A percentile compares a stretch with the other conserved stretches of the same genome.
Conservation (phyloP, 2,797 vertebrate species). For the Melanotaenia pygmaea region DNA sequence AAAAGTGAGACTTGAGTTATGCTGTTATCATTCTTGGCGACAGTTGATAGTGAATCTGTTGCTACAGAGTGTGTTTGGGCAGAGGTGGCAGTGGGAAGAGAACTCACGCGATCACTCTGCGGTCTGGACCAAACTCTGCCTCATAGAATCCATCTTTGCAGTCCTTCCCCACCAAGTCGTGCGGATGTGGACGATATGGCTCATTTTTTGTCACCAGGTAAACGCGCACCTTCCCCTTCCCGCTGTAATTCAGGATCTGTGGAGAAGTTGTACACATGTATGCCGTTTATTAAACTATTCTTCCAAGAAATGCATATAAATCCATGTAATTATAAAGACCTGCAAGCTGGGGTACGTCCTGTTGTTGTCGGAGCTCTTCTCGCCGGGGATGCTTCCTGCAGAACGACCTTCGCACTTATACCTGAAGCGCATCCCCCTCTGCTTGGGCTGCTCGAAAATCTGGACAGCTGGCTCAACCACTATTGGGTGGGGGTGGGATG, state of each 20-base stretch:
- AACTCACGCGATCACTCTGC: constrained; percentile 94
- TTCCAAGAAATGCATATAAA: not conserved
- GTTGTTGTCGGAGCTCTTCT: constrained; percentile 94
- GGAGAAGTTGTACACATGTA: not conserved
- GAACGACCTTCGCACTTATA: constrained; percentile 98
- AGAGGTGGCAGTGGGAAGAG: constrained; percentile 1
- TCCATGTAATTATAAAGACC: constrained; percentile 75
- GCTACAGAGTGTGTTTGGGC: not conserved
- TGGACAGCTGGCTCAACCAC: constrained; percentile 89
- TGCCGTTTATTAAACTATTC: not conserved
- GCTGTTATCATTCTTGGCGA: not conserved
- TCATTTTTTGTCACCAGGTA: constrained; percentile 95
- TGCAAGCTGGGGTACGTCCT: constrained; percentile 95
- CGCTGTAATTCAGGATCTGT: constrained; percentile 90
- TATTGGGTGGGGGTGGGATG: constrained; percentile 52
- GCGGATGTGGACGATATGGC: constrained; percentile 95
- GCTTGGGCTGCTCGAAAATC: constrained; percentile 95
- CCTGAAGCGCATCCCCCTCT: constrained; percentile 97
- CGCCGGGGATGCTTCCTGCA: constrained; percentile 96
- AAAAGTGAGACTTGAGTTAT: constrained; percentile 9
- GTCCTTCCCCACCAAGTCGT: constrained; percentile 97
- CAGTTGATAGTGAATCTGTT: not conserved
- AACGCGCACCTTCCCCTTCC: constrained; percentile 93
- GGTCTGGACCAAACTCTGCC: constrained; percentile 94
- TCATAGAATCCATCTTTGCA: constrained; percentile 97